Evolutionary conservation across 1,140 invertebrate species (phyloP), one percentile per base, ranked within the genome.

Genomic region (Drosophila prosaltans): DNA sequence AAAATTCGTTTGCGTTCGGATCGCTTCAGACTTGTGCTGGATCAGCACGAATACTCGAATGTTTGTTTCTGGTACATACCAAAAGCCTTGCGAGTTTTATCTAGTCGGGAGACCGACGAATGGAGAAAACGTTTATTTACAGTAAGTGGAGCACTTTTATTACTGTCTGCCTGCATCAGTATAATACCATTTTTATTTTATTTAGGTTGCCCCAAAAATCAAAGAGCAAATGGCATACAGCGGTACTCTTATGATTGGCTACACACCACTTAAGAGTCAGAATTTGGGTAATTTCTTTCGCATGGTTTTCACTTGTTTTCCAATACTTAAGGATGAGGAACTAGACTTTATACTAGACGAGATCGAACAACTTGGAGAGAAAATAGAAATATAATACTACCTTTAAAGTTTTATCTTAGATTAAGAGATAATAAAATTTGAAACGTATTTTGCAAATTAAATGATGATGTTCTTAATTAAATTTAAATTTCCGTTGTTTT

Each of bases 41-140:
- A 94, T 41, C 94, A 94, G 58, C 81, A 93, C 45, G 94, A 97
- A 78, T 96, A 96, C 64, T 95, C 96, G 24, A 98, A 97, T 85
- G 95, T 99, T 0, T 98, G 97, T 85, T 98, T 98, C 85, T 98
- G 97, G 97, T 99, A 97, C 86, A 94, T 98, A 60, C 98, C 98
- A 0, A 93, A 93, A 5, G 94, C 93, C n/a, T 93, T 98, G 93
- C 93, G 96, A 57, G 91, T 91, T 1, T 72, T 94, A 54, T 11
- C 43, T 3, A 45, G 43, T 5, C 78, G 93, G n/a, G 94, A 96
- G 85, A 94, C 94, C 45, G 86, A 93, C 0, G 93, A 94, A 2
- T 97, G 96, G 96, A 95, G 95, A 94, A 82, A 94, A 0, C 92
- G 94, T 51, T 89, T 97, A 40, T 94, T 95, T 80, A 94, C 93